Evolutionary conservation across 2,888 invertebrate genomes (phyloP).

Genomic region (Mimumesa dahlbomi): DNA sequence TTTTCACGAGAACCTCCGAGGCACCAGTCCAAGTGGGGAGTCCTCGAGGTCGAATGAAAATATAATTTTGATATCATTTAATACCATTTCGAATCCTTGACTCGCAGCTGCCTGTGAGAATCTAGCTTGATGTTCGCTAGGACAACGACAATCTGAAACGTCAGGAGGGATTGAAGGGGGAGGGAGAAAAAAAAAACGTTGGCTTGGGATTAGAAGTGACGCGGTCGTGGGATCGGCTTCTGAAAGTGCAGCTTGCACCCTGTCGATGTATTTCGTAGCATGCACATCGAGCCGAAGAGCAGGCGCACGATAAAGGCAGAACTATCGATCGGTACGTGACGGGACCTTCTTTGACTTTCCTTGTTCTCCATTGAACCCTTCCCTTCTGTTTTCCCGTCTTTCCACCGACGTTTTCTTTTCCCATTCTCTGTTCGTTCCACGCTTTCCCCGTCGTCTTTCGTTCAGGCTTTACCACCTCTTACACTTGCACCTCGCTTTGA

Average conservation of each 20-base stretch:
- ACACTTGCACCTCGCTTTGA: not conserved
- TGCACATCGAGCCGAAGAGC: constrained; percentile 41
- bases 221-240: constrained; percentile 50
- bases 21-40: too few relatives aligned
- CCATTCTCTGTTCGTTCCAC: not conserved
- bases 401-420: not conserved
- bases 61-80: too few relatives aligned
- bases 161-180: not conserved
- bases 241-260: constrained; percentile 38
- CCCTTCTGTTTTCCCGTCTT: constrained; percentile 10
- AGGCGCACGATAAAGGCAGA: constrained; percentile 55
- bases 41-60: too few relatives aligned
- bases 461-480: not conserved
- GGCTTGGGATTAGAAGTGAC: constrained; percentile 53
- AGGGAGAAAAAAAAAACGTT: constrained; percentile 45
- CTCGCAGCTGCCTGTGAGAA: too few relatives aligned
- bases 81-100: too few relatives aligned
- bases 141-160: not conserved
- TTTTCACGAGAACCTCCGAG: too few relatives aligned
- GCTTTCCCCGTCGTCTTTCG: not conserved
- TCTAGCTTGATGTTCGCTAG: too few relatives aligned
- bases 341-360: constrained; percentile 44
- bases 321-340: constrained; percentile 58
- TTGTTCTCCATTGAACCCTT: constrained; percentile 34
- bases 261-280: constrained; percentile 15